A percentile compares a stretch with the other conserved stretches of the same genome.
Evolutionary conservation across 2,797 vertebrate species (phyloP).

Genomic region (Podarcis lilfordi): DNA sequence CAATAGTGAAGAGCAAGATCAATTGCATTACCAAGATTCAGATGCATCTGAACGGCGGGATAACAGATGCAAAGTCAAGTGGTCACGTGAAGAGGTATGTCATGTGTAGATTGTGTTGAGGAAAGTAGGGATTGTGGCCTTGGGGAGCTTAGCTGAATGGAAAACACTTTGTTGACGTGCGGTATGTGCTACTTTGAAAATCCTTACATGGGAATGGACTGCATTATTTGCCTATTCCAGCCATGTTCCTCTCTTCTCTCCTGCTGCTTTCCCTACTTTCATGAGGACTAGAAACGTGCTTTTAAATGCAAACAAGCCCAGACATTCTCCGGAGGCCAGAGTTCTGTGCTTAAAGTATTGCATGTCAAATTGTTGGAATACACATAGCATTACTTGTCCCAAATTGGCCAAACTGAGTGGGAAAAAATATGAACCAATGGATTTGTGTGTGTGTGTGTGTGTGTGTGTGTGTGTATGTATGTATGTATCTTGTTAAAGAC

Average conservation of each 20-base stretch:
- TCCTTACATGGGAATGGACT: not conserved
- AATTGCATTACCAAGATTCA: conserved; percentile 86
- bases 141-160: not conserved
- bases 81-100: conserved; percentile 92
- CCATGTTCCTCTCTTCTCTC: not conserved
- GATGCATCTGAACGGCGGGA: conserved; percentile 92
- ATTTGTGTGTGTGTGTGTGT: no score
- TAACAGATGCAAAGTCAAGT: conserved; percentile 91
- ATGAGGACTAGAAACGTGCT: not conserved
- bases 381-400: not conserved
- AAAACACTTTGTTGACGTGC: not conserved
- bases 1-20: conserved; percentile 90
- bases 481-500: not conserved
- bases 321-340: not conserved
- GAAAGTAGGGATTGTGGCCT: not conserved
- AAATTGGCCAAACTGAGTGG: not conserved
- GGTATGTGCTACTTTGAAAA: not conserved
- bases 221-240: not conserved
- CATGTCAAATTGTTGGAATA: not conserved
- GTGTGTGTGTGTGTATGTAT: no score
- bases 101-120: not conserved
- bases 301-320: not conserved
- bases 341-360: not conserved
- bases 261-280: not conserved
- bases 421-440: not conserved